Base-by-base conservation (phyloP, 2,888 invertebrate species). In the Athrips mouffetella region DNA sequence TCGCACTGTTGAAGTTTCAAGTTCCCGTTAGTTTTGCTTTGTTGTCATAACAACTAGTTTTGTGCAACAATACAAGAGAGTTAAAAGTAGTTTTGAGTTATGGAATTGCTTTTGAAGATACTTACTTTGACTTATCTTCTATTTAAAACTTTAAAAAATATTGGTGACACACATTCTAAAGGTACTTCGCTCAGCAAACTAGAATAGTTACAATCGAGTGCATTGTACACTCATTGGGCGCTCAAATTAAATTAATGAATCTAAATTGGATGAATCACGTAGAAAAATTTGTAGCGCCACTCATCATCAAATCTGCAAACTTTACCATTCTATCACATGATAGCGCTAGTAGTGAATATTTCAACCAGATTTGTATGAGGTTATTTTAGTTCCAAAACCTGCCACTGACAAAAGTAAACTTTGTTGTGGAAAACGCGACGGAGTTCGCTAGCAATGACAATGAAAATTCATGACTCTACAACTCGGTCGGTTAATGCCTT, bases 1-100 rank as follows among this genome's bases (percentile, higher is more conserved):
- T 37, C 11, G 37, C 0, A 2, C 21, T 21, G 37, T 21, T 21
- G 23, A 44, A 44, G 30, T 47, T 35, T 29, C 13, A 33, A 42
- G 30, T 53, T 62, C 62, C 65, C 63, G 63, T 65, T 65, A 62
- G 33, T 49, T 49, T 54, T 7, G 29, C 20, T 65, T 65, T 73
- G 84, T 84, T 82, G 77, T 76, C 81, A 83, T 83, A 81, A 83
- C 84, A 84, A 84, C 81, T 58, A 40, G 29, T 39, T 41, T 47
- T 48, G 57, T 54, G 31, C n/a, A 37, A 21, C 21, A 39, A 50
- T 47, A 45, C 51, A 48, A 31, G 30, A 45, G 45, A 11, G 40
- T 13, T 11, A 18, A 20, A 7, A 15, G 13, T 15, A 7, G 1
- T 3, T 1, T 37, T 37, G 8, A 18, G n/a, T n/a, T 2, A 37